Percentiles rank a stretch among this genome's conserved stretches.
phyloP scores from a whole-genome alignment of 2,797 vertebrate genomes.

The Anguilla pacifica region DNA sequence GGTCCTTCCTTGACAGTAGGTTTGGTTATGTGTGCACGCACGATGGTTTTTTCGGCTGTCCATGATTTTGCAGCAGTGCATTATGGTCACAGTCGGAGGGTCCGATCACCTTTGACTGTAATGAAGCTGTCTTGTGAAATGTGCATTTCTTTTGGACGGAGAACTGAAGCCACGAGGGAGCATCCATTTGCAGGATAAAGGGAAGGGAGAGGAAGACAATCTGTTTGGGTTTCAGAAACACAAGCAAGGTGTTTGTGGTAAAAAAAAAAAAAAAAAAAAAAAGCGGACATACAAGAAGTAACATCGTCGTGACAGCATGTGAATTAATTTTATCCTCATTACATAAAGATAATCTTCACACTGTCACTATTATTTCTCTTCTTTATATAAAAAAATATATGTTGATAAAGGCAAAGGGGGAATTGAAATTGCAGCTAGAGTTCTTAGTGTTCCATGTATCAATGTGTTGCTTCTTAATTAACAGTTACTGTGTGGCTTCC shows the following conservation, averaged over 20 bases:
- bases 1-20: not conserved
- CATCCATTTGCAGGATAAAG: not conserved
- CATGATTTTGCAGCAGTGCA: not conserved
- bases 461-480: not conserved
- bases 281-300: not conserved
- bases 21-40: not conserved
- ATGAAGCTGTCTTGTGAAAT: not conserved
- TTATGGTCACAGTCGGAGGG: conserved; percentile 2
- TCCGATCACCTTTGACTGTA: not conserved
- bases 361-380: not conserved
- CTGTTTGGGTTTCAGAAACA: not conserved
- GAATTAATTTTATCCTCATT: not conserved
- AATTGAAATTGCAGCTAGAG: not conserved
- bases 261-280: not conserved
- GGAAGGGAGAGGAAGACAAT: not conserved
- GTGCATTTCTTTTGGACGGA: not conserved
- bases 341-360: not conserved
- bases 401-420: not conserved
- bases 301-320: not conserved
- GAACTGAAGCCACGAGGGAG: not conserved
- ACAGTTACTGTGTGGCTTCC: not conserved
- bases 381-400: not conserved
- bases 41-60: not conserved
- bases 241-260: not conserved
- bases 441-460: no score